Conservation (phyloP, 2,888 invertebrate genomes). For the Amiota mariae region DNA sequence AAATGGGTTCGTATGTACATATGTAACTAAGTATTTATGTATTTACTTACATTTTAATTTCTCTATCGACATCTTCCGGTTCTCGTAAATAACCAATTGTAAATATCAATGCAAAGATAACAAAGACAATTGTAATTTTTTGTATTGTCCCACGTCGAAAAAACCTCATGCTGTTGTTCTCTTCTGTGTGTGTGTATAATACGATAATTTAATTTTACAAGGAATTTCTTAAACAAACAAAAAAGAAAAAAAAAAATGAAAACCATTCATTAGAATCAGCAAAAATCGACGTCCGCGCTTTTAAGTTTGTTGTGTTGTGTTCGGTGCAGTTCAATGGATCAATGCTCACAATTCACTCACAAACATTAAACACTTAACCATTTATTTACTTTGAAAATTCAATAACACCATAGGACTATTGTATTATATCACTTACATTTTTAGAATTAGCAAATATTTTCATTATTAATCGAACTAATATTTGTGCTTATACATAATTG, state of each 20-base stretch:
- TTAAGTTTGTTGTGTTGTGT: too few species aligned
- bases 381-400: neutral
- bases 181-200: too few species aligned
- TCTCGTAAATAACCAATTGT: constrained; percentile 42
- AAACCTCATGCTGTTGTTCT: constrained; percentile 52
- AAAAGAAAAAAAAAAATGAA: too few species aligned
- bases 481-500: neutral
- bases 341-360: too few species aligned
- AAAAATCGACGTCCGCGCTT: neutral
- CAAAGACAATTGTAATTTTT: constrained; percentile 44
- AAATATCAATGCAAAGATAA: constrained; percentile 35
- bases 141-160: constrained; percentile 51
- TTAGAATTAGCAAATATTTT: neutral
- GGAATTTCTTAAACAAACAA: neutral
- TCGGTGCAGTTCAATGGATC: neutral
- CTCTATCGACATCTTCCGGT: constrained; percentile 51
- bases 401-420: neutral
- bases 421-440: neutral
- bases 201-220: too few species aligned
- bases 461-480: neutral
- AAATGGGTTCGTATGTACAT: neutral
- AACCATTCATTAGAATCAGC: neutral
- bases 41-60: constrained; percentile 54
- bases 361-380: too few species aligned
- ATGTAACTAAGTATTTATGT: too few species aligned